Conservation (phyloP, 2,113 vertebrate genomes). For the Conger conger region DNA sequence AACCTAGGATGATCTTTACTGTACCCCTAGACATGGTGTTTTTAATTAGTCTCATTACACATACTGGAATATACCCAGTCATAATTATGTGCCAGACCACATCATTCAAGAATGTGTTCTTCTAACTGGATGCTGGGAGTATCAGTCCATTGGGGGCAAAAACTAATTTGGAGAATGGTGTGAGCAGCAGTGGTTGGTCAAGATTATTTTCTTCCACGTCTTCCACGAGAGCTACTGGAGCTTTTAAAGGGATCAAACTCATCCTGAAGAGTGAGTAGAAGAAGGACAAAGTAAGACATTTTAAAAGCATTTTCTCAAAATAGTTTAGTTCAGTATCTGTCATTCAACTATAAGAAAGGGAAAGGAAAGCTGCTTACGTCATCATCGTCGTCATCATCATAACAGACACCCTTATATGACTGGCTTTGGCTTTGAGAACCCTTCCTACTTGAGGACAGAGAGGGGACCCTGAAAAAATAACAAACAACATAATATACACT, state of each 20-base stretch:
- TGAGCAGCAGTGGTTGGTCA: neutral
- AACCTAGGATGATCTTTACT: neutral
- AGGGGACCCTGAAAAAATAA: conserved; percentile 26
- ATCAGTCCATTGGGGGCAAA: neutral
- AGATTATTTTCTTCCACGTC: conserved; percentile 55
- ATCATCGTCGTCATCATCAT: conserved; percentile 74
- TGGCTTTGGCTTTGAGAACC: conserved; percentile 79
- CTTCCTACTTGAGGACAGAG: conserved; percentile 54
- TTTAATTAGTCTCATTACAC: neutral
- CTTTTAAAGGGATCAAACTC: conserved; percentile 80
- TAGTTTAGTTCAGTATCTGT: neutral
- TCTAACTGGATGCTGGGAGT: neutral
- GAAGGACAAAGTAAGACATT: neutral
- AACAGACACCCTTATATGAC: conserved; percentile 70
- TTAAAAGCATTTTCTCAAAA: neutral
- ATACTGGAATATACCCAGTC: no score
- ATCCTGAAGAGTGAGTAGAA: conserved; percentile 64
- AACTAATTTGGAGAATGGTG: neutral
- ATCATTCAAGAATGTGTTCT: neutral
- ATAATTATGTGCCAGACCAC: neutral
- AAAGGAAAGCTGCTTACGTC: conserved; percentile 66
- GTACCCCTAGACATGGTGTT: neutral
- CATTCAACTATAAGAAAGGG: neutral
- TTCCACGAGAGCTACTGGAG: conserved; percentile 52
- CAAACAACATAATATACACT: neutral